These are phyloP conservation scores for Thomomys bottae DNA, from an alignment of 2,113 vertebrate genomes.

Conservation along the genomic window DNA sequence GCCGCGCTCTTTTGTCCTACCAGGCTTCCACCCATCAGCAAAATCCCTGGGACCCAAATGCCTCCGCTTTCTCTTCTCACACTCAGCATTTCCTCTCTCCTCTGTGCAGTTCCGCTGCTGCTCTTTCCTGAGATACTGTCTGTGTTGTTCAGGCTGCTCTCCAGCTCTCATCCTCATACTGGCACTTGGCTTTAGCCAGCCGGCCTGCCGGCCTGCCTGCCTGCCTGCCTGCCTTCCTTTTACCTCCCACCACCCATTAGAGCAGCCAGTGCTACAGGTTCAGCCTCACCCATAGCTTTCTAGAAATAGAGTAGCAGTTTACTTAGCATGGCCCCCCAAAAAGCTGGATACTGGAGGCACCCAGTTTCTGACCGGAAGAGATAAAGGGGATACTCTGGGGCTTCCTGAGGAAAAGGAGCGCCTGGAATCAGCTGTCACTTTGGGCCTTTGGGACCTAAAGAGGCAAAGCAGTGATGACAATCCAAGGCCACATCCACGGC, in stretches of 20 bases:
- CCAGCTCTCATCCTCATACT: too few relatives aligned
- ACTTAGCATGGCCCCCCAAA: background rate
- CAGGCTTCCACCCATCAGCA: background rate
- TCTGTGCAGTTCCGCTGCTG: background rate
- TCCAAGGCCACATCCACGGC: too few relatives aligned
- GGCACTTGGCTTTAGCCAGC: too few relatives aligned
- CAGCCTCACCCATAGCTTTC: background rate
- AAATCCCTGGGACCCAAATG: background rate
- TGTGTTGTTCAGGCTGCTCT: too few relatives aligned
- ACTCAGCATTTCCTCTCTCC: background rate
- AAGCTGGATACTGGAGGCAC: background rate
- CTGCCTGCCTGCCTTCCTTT: background rate
- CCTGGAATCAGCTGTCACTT: background rate
- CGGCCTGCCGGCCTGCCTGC: accelerated
- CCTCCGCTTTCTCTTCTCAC: background rate
- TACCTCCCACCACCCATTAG: background rate
- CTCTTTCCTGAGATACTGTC: too few relatives aligned
- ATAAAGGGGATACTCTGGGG: background rate
- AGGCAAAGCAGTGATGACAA: background rate
- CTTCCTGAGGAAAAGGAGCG: background rate
- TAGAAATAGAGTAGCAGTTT: background rate
- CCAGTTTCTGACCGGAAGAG: background rate
- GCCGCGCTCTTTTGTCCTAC: background rate
- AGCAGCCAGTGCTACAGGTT: background rate
- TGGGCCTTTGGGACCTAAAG: background rate